Conservation (phyloP, 2,797 vertebrate species). For the Chelon labrosus region DNA sequence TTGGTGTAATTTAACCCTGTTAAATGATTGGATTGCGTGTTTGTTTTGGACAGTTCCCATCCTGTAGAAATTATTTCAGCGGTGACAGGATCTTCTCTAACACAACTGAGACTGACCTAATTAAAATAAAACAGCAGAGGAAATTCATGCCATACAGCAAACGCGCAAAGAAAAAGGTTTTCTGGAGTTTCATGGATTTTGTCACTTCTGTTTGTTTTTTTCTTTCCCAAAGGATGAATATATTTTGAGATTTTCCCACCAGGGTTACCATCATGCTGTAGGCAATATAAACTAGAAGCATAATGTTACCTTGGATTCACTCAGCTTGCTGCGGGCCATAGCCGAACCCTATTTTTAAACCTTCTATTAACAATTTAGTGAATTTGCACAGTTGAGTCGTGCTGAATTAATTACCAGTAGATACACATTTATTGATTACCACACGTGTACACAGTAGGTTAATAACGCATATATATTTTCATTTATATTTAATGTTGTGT, state of each 20-base stretch:
- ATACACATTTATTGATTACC: too few species aligned
- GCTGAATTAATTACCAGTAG: too few species aligned
- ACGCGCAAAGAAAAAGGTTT: neutral
- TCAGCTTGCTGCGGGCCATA: neutral
- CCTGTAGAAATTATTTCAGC: too few species aligned
- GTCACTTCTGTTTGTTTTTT: neutral
- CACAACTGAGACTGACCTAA: slow-evolving; percentile 1
- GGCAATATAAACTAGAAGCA: slow-evolving; percentile 11
- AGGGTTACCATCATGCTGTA: slow-evolving; percentile 14
- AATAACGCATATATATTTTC: neutral
- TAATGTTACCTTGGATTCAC: neutral
- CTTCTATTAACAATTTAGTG: too few species aligned
- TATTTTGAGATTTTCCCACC: slow-evolving; percentile 20
- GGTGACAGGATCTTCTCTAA: neutral
- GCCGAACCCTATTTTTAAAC: neutral
- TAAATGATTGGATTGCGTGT: slow-evolving; percentile 1
- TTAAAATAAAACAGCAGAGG: slow-evolving; percentile 4
- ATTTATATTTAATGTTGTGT: neutral
- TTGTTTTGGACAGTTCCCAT: neutral
- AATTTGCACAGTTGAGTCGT: too few species aligned
- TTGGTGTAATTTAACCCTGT: neutral
- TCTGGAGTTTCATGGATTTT: neutral
- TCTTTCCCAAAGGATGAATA: slow-evolving; percentile 4
- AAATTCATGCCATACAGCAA: too few species aligned
- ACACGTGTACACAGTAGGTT: too few species aligned